Evolutionary conservation across 2,113 vertebrate species (phyloP).

Genomic region (Siniperca knerii): DNA sequence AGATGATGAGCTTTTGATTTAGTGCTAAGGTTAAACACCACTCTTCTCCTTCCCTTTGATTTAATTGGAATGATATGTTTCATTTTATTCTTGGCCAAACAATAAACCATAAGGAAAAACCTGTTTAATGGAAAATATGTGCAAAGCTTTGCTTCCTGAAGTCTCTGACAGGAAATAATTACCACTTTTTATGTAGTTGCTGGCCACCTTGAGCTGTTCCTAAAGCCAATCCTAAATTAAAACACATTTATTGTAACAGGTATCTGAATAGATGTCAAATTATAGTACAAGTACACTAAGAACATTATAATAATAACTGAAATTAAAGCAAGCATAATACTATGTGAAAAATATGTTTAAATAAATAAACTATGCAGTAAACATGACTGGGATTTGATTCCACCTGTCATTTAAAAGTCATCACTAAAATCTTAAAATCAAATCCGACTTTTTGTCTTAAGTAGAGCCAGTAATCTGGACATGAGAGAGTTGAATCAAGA

Average conservation of each 20-base stretch:
- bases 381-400: no score
- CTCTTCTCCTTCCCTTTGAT: neutral
- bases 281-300: neutral
- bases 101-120: neutral
- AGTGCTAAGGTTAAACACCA: neutral
- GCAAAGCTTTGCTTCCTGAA: neutral
- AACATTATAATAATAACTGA: neutral
- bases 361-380: neutral
- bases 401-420: neutral
- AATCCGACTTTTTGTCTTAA: neutral
- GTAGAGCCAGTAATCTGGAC: neutral
- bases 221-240: neutral
- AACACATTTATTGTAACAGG: neutral
- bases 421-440: neutral
- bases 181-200: neutral
- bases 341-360: neutral
- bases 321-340: neutral
- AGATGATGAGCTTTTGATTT: neutral
- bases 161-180: neutral
- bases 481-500: no score
- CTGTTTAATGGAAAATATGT: neutral
- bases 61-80: neutral
- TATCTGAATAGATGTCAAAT: neutral
- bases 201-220: neutral
- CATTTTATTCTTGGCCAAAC: neutral